A percentile compares a stretch with the other conserved stretches of the same genome.
These are phyloP conservation scores for Siniperca scherzeri DNA, from an alignment of 2,797 vertebrate species.

Conservation along the genomic window DNA sequence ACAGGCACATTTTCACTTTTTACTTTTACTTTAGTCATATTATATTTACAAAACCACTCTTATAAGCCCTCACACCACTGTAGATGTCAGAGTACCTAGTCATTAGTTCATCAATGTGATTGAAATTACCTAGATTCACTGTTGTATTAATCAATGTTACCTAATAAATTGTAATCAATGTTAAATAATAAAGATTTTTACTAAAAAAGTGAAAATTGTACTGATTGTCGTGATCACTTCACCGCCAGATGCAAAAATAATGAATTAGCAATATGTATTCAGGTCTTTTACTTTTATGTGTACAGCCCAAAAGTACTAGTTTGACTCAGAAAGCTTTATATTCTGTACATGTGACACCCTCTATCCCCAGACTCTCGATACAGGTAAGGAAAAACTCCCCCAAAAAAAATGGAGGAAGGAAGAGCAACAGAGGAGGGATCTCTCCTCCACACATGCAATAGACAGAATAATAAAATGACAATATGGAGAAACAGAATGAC, in stretches of 20 bases:
- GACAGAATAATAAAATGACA: not conserved
- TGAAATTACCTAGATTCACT: slow-evolving; percentile 1
- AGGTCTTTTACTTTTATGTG: not conserved
- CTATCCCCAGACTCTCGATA: not conserved
- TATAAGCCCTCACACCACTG: not conserved
- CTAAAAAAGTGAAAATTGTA: not conserved
- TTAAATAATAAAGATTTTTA: slow-evolving; percentile 61
- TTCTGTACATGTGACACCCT: not conserved
- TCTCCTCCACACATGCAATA: too few species aligned
- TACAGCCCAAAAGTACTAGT: not conserved
- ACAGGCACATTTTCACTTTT: not conserved
- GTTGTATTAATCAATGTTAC: slow-evolving; percentile 16
- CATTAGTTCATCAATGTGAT: slow-evolving; percentile 14
- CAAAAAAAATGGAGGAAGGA: not conserved
- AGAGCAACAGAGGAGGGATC: not conserved
- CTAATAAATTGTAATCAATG: slow-evolving; percentile 10
- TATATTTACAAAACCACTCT: not conserved
- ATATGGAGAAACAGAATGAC: too few species aligned
- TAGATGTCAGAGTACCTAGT: slow-evolving; percentile 27
- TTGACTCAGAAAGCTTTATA: not conserved
- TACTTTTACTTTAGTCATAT: slow-evolving; percentile 1
- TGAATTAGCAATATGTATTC: not conserved
- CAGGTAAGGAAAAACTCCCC: not conserved
- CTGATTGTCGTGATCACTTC: not conserved
- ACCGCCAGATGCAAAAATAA: not conserved